These are phyloP conservation scores for Papilio gigon DNA, from an alignment of 2,888 invertebrate genomes.

Conservation along the genomic window DNA sequence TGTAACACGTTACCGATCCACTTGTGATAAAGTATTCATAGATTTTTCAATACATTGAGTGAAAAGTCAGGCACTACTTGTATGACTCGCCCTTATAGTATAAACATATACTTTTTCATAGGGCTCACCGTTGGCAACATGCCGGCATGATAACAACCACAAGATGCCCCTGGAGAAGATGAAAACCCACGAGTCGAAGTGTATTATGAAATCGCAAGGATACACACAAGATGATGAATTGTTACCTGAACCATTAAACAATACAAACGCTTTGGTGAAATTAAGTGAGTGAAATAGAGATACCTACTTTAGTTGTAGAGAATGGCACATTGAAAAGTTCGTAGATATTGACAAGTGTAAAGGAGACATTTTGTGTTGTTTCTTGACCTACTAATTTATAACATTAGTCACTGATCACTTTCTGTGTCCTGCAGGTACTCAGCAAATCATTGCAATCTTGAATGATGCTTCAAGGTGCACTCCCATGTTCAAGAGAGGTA, in stretches of 20 bases:
- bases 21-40: neutral
- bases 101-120: slow-evolving; percentile 46
- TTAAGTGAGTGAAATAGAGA: slow-evolving; percentile 60
- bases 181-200: slow-evolving; percentile 59
- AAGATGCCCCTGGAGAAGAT: slow-evolving; percentile 53
- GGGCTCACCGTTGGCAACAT: slow-evolving; percentile 53
- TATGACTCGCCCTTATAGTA: neutral
- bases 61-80: too few relatives aligned
- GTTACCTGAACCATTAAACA: slow-evolving; percentile 63
- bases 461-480: slow-evolving; percentile 57
- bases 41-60: neutral
- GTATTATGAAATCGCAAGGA: slow-evolving; percentile 57
- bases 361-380: too few relatives aligned
- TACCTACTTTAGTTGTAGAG: slow-evolving; percentile 14
- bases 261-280: slow-evolving; percentile 60
- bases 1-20: neutral
- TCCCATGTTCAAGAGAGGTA: slow-evolving; percentile 68
- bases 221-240: slow-evolving; percentile 58
- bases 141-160: slow-evolving; percentile 61
- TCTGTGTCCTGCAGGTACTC: slow-evolving; percentile 55
- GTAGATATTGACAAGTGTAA: too few relatives aligned
- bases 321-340: slow-evolving; percentile 1
- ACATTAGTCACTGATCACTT: too few relatives aligned
- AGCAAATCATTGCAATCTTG: slow-evolving; percentile 62
- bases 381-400: neutral